Evolutionary conservation across 2,888 invertebrate genomes (phyloP), one percentile per base, ranked within the genome.

Genomic region (Sminthurinus aureus): DNA sequence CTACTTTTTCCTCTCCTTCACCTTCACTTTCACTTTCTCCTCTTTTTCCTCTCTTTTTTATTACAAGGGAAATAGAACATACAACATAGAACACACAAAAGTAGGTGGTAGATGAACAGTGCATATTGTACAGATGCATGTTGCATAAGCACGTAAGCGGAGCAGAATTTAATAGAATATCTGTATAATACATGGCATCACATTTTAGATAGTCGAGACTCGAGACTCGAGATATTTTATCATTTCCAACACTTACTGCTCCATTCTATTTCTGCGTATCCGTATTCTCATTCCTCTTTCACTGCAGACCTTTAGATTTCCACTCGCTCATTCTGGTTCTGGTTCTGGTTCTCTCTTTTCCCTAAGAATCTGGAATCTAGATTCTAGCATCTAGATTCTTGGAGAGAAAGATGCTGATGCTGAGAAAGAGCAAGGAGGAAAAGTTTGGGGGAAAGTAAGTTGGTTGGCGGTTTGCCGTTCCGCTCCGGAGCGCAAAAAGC

Each of bases 401-500:
- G 6, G 77, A 69, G 79, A 50, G 79, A 69, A 50, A 50, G 69
- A 67, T 15, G 26, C 24, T 11, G 79, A 24, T 64, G 76, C 38
- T 26, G 73, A 3, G 58, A 12, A 18, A 26, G 0, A 64, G 38
- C n/a, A n/a, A n/a, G n/a, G n/a, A n/a, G 22, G 66, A 58, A 81
- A 75, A 75, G 74, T 81, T 75, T 71, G 81, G 75, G 66, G 75
- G 38, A 81, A 81, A 81, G 75, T 38, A 38, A 38, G 38, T 38
- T 38, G 38, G 38, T 64, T 82, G 74, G 83, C 83, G 84, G 81
- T 83, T 85, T 77, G 73, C 74, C 83, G 85, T 85, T 84, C 81
- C 85, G 85, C 83, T 85, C 79, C 74, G 83, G 15, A 85, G 84
- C 83, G 83, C 85, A 85, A 85, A 85, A 84, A 85, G 85, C 85